phyloP scores from a whole-genome alignment of 92 coral and sea anemone genomes.

The Isaurus tuberculatus region DNA sequence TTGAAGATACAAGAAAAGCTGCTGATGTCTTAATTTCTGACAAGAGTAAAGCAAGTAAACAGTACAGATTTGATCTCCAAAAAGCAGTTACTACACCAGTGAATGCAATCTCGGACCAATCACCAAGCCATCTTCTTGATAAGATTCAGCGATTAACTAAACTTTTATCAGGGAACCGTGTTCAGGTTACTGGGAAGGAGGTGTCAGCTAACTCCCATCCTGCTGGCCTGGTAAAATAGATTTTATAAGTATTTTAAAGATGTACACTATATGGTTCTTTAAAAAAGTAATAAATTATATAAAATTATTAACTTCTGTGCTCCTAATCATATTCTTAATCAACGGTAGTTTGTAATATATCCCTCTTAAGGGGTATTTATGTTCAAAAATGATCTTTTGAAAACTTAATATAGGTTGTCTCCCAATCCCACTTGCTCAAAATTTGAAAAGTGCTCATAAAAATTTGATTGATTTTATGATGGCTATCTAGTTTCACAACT shows the following conservation, averaged over 20 bases:
- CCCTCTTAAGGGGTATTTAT: too few relatives aligned
- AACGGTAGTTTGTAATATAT: too few relatives aligned
- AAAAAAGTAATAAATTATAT: too few relatives aligned
- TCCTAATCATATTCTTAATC: too few relatives aligned
- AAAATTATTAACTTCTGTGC: too few relatives aligned
- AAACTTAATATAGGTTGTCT: too few relatives aligned
- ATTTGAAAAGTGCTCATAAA: too few relatives aligned
- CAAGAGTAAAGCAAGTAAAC: conserved; percentile 62
- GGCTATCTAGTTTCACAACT: too few relatives aligned
- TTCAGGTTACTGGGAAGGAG: conserved; percentile 76
- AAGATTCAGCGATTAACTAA: conserved; percentile 81
- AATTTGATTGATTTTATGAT: too few relatives aligned
- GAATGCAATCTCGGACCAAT: conserved; percentile 93
- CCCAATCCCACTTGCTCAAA: too few relatives aligned
- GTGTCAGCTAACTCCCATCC: conserved; percentile 76
- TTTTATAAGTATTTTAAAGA: not conserved
- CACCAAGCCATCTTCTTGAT: conserved; percentile 86
- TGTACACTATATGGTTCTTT: not conserved
- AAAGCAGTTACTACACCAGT: conserved; percentile 96
- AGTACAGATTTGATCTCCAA: conserved; percentile 83
- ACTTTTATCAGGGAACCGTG: conserved; percentile 76
- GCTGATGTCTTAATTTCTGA: conserved; percentile 66
- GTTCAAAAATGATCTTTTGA: too few relatives aligned
- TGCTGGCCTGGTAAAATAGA: conserved; percentile 73
- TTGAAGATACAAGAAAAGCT: conserved; percentile 58